These are phyloP conservation scores for Scolopax rusticola DNA, from an alignment of 2,797 vertebrate genomes.

Conservation along the genomic window DNA sequence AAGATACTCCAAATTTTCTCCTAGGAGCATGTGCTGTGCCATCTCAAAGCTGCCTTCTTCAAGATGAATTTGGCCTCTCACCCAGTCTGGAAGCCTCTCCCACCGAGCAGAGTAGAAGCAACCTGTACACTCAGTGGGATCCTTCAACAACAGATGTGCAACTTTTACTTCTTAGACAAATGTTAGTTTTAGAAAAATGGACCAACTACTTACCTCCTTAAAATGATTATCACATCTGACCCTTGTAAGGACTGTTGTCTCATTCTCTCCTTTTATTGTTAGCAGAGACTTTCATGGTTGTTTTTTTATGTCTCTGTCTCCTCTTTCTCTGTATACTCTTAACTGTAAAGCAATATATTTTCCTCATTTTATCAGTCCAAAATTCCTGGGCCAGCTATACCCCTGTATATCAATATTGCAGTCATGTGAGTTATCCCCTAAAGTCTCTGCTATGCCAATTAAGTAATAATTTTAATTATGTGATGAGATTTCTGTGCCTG, in stretches of 20 bases:
- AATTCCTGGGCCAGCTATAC: neutral
- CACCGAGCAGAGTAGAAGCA: neutral
- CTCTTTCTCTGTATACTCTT: neutral
- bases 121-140: neutral
- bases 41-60: neutral
- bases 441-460: neutral
- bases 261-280: neutral
- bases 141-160: neutral
- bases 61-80: neutral
- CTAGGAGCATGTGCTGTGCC: neutral
- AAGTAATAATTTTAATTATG: slow-evolving; percentile 30
- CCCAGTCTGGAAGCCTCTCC: neutral
- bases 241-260: neutral
- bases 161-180: neutral
- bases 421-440: neutral
- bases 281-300: neutral
- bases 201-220: neutral
- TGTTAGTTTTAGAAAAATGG: neutral
- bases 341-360: neutral
- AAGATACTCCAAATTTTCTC: neutral
- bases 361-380: neutral
- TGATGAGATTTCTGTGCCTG: neutral
- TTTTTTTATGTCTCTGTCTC: neutral
- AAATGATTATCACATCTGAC: neutral
- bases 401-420: neutral